Base-by-base conservation (phyloP, 1,140 invertebrate species). In the Drosophila funebris region DNA sequence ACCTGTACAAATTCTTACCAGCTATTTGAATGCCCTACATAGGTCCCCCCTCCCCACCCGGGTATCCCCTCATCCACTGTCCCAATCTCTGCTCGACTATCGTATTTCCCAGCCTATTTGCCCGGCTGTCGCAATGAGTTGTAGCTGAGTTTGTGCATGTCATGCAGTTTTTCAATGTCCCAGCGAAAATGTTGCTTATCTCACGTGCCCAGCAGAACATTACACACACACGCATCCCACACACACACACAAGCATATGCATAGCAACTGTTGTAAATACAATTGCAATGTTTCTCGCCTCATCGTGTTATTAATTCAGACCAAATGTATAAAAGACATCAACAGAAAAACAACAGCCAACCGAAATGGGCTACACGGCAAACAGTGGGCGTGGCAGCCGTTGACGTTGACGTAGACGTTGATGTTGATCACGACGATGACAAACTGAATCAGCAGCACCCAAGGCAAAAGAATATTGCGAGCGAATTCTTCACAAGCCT, bases 171-270 rank as follows among this genome's bases (percentile, higher is more conserved):
- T 64, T 44, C 62, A 72, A 53, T 66, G 66, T 61, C 61, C 46
- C 53, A 48, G 11, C 18, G 24, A 46, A 67, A 81, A 87, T 85
- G 53, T 29, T 50, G 64, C 81, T 85, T 87, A 85, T 85, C 82
- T 81, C 74, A 85, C 82, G 82, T 85, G 79, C 79, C 5, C 44
- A 66, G n/a, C 36, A 56, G 33, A 50, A 36, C 68, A 56, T 24
- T 22, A 22, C 22, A 48, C 9, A 50, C 4, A 60, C 33, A 52
- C 43, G 31, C 8, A 39, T 7, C 2, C 29, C 13, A 62, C 58
- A 66, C 16, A 63, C 7, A 39, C 20, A 53, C 43, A 31, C 29
- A 36, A 4, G 16, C 4, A 20, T 46, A 20, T 27, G n/a, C 44
- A 31, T 8, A 31, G 46, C 6, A n/a, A 8, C 16, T 6, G 22